Percentiles rank a stretch among this genome's conserved stretches.
These are phyloP conservation scores for Drosophila baimaii DNA, from an alignment of 1,140 invertebrate species.

Conservation along the genomic window DNA sequence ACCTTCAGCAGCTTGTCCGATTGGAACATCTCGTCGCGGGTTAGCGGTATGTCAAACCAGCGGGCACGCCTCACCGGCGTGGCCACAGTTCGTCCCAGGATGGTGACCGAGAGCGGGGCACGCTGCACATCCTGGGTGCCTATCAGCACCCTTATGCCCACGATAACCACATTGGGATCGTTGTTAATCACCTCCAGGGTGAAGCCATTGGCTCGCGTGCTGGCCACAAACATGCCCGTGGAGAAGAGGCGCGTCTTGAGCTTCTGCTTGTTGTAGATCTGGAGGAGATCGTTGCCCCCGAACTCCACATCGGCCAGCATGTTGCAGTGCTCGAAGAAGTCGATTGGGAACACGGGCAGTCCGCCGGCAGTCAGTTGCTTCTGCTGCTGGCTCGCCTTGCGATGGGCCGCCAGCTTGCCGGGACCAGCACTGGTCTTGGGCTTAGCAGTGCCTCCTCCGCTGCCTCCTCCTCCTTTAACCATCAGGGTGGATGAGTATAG, in stretches of 20 bases:
- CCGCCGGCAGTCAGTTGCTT: constrained; percentile 69
- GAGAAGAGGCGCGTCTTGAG: constrained; percentile 96
- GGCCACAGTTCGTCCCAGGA: constrained; percentile 93
- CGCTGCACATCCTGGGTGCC: constrained; percentile 94
- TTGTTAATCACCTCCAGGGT: constrained; percentile 94
- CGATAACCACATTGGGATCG: constrained; percentile 94
- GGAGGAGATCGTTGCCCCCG: constrained; percentile 97
- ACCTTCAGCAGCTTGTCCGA: constrained; percentile 96
- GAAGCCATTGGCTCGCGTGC: constrained; percentile 94
- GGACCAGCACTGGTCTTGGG: constrained; percentile 41
- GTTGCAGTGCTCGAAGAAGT: constrained; percentile 98
- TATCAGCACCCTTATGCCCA: constrained; percentile 92
- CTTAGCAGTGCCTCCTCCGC: not conserved
- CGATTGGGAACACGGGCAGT: constrained; percentile 91
- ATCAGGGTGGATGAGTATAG: constrained; percentile 74
- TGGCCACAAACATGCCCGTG: constrained; percentile 94
- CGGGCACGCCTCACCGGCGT: constrained; percentile 91
- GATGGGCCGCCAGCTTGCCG: constrained; percentile 85
- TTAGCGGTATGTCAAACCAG: constrained; percentile 98
- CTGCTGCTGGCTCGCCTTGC: constrained; percentile 85
- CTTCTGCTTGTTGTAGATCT: constrained; percentile 97
- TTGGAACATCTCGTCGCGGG: constrained; percentile 95
- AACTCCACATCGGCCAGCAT: constrained; percentile 96
- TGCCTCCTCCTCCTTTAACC: constrained; percentile 67
- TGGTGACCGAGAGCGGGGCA: constrained; percentile 88